Percentiles rank a stretch among this genome's conserved stretches.
phyloP scores from a whole-genome alignment of 2,888 invertebrate species.

The Rotaria socialis region DNA sequence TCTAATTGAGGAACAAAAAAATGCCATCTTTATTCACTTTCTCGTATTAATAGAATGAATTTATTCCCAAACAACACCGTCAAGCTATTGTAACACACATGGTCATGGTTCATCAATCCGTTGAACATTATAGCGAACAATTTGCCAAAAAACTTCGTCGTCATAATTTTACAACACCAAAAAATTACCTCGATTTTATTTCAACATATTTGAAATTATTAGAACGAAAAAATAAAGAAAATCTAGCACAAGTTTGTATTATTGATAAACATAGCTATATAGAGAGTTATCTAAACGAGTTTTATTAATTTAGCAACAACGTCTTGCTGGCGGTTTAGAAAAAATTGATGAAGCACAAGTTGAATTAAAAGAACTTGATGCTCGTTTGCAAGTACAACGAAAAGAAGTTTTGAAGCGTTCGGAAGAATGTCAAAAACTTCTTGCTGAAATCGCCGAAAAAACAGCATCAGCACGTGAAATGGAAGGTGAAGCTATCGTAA shows the following conservation, averaged over 20 bases:
- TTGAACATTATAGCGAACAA: conserved; percentile 70
- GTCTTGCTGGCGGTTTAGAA: conserved; percentile 69
- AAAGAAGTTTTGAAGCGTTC: conserved; percentile 77
- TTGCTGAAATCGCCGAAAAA: conserved; percentile 70
- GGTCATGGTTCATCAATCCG: conserved; percentile 76
- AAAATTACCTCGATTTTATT: conserved; percentile 82
- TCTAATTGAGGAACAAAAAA: too few species aligned
- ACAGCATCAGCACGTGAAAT: conserved; percentile 68
- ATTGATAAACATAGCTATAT: too few species aligned
- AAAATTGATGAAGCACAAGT: conserved; percentile 81
- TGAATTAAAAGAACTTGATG: conserved; percentile 74
- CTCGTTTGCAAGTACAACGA: conserved; percentile 75
- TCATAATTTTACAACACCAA: conserved; percentile 82
- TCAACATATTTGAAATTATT: conserved; percentile 73
- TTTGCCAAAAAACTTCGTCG: conserved; percentile 72
- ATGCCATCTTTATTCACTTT: too few species aligned
- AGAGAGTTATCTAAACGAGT: too few species aligned
- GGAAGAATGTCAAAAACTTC: conserved; percentile 72
- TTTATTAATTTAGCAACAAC: conserved; percentile 64
- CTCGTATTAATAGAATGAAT: conserved; percentile 63
- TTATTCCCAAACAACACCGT: conserved; percentile 69
- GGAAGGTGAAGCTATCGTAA: conserved; percentile 73
- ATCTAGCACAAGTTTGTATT: conserved; percentile 60
- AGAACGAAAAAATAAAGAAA: conserved; percentile 67
- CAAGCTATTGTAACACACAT: conserved; percentile 74